A percentile compares a stretch with the other conserved stretches of the same genome.
Evolutionary conservation across 2,888 invertebrate genomes (phyloP).

Genomic region (Sminthurinus aureus): DNA sequence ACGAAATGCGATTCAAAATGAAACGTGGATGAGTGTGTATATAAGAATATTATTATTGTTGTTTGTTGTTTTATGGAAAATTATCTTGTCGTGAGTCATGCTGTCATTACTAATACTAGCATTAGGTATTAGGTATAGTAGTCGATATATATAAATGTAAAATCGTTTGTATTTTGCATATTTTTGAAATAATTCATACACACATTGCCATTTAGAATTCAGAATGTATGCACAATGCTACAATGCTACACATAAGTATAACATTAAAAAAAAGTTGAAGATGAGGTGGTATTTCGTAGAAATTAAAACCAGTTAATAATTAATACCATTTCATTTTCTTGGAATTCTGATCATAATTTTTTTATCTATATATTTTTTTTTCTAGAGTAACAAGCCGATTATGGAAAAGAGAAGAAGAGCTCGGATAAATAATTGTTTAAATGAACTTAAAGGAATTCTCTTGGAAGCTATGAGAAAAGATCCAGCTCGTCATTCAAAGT

Average conservation of each 20-base stretch:
- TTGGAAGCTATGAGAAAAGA: slow-evolving; percentile 90
- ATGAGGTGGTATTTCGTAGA: neutral
- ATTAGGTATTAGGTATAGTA: neutral
- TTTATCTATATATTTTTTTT: neutral
- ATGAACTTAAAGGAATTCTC: slow-evolving; percentile 88
- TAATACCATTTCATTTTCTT: neutral
- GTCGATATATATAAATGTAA: neutral
- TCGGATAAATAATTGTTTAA: slow-evolving; percentile 90
- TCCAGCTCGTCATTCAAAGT: slow-evolving; percentile 92
- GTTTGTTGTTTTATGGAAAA: neutral
- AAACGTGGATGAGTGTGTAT: neutral
- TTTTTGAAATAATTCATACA: too few species aligned
- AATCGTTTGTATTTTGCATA: neutral
- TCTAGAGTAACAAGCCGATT: slow-evolving; percentile 90
- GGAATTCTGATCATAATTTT: neutral
- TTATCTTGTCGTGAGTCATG: neutral
- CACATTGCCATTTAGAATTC: too few species aligned
- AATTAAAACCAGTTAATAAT: neutral
- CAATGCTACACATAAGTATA: too few species aligned
- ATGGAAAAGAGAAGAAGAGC: slow-evolving; percentile 94
- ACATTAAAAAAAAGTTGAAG: neutral
- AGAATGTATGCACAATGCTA: too few species aligned
- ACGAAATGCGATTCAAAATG: neutral
- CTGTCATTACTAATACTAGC: neutral
- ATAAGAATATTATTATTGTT: neutral